phyloP scores from a whole-genome alignment of 2,113 vertebrate genomes.

The Galeopterus variegatus region DNA sequence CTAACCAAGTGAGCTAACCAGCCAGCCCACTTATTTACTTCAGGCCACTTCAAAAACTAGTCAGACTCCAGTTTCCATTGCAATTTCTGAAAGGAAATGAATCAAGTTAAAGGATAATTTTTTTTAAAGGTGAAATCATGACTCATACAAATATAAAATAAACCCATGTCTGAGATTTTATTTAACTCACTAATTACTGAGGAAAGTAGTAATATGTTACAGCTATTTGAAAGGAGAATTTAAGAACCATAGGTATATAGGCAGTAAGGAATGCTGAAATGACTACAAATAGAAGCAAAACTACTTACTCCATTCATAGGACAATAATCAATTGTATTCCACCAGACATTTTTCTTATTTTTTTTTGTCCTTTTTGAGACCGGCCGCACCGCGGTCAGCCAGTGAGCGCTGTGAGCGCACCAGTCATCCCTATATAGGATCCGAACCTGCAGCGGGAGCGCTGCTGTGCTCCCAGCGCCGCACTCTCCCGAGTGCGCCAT shows the following conservation, averaged over 20 bases:
- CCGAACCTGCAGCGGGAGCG: no score
- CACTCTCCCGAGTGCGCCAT: no score
- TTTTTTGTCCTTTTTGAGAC: no score
- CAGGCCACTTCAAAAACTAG: slow-evolving; percentile 24
- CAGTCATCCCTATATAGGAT: no score
- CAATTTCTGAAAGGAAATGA: slow-evolving; percentile 61
- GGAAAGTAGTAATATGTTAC: background rate
- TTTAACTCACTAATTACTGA: slow-evolving; percentile 29
- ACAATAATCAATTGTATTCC: background rate
- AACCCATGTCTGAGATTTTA: slow-evolving; percentile 48
- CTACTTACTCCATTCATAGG: background rate
- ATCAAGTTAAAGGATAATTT: background rate
- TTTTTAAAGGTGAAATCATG: slow-evolving; percentile 32
- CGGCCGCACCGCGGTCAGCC: no score
- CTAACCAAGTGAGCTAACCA: no score
- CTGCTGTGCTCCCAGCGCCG: no score
- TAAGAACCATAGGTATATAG: background rate
- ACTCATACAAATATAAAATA: slow-evolving; percentile 41
- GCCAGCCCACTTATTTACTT: background rate
- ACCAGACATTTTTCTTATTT: slow-evolving; percentile 21
- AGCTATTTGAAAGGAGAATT: slow-evolving; percentile 6
- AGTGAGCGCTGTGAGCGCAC: no score
- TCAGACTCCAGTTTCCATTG: slow-evolving; percentile 21
- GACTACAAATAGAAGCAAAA: background rate
- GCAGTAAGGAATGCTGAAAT: background rate